phyloP scores from a whole-genome alignment of 1,140 invertebrate species.

The Rhopalosiphum maidis region DNA sequence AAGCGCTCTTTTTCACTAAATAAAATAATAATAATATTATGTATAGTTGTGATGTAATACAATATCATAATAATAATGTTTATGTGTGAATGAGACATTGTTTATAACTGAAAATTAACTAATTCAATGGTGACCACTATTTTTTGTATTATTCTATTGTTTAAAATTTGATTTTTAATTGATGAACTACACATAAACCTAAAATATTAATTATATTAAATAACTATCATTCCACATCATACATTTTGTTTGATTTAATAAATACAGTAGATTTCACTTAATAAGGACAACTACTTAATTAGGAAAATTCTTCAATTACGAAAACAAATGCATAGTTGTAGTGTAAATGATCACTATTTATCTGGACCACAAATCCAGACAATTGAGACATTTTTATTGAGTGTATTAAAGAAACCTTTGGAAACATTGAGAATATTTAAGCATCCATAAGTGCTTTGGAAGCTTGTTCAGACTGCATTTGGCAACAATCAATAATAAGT shows the following conservation, averaged over 20 bases:
- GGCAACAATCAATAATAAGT: no score
- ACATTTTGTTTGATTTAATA: neutral
- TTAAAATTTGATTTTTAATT: neutral
- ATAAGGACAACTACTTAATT: no score
- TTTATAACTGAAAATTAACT: neutral
- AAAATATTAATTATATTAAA: neutral
- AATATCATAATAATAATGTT: neutral
- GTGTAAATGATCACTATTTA: no score
- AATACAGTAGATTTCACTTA: neutral
- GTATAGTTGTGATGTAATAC: neutral
- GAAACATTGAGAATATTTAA: no score
- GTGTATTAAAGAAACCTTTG: no score
- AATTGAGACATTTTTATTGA: no score
- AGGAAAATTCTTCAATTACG: no score
- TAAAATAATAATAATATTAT: conserved; percentile 19
- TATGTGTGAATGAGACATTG: neutral
- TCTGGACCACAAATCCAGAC: no score
- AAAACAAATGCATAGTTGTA: no score
- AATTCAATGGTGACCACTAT: neutral
- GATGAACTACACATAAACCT: neutral
- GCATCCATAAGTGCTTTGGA: no score
- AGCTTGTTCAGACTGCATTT: no score
- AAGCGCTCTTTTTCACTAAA: conserved; percentile 76
- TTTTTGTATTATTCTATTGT: neutral
- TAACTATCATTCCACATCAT: neutral